Percentiles rank a stretch among this genome's conserved stretches.
Conservation (phyloP, 2,888 invertebrate genomes). For the Luffia ferchaultella region DNA sequence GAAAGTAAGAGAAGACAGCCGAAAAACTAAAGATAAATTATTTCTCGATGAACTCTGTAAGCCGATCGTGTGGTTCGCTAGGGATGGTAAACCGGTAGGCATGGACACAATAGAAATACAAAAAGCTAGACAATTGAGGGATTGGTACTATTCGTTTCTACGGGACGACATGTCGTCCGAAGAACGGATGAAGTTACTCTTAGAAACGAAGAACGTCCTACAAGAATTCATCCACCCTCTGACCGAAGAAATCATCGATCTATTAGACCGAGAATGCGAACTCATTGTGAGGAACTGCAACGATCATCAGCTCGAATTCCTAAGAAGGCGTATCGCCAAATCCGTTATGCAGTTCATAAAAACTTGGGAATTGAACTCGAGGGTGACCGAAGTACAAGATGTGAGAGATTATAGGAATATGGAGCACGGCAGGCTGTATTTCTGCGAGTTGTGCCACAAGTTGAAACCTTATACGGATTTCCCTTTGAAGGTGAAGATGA, state of each 20-base stretch:
- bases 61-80: conserved; percentile 79
- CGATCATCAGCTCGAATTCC: conserved; percentile 65
- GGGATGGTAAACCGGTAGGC: conserved; percentile 73
- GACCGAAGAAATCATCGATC: conserved; percentile 64
- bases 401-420: conserved; percentile 45
- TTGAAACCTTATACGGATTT: conserved; percentile 70
- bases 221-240: conserved; percentile 65
- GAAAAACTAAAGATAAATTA: conserved; percentile 65
- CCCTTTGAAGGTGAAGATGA: conserved; percentile 68
- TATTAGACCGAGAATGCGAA: conserved; percentile 77
- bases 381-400: conserved; percentile 58
- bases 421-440: conserved; percentile 42
- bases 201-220: conserved; percentile 74
- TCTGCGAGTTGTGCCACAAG: conserved; percentile 72
- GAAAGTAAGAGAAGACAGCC: conserved; percentile 66
- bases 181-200: conserved; percentile 74
- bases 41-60: conserved; percentile 74
- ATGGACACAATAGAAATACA: conserved; percentile 87
- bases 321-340: conserved; percentile 72
- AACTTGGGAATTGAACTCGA: conserved; percentile 66
- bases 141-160: conserved; percentile 74
- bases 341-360: conserved; percentile 63
- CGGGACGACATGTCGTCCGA: conserved; percentile 65
- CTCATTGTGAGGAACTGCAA: conserved; percentile 71
- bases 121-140: conserved; percentile 76